Percentiles rank a stretch among this genome's conserved stretches.
Evolutionary conservation across 2,888 invertebrate genomes (phyloP).

Genomic region (Diploptera punctata): DNA sequence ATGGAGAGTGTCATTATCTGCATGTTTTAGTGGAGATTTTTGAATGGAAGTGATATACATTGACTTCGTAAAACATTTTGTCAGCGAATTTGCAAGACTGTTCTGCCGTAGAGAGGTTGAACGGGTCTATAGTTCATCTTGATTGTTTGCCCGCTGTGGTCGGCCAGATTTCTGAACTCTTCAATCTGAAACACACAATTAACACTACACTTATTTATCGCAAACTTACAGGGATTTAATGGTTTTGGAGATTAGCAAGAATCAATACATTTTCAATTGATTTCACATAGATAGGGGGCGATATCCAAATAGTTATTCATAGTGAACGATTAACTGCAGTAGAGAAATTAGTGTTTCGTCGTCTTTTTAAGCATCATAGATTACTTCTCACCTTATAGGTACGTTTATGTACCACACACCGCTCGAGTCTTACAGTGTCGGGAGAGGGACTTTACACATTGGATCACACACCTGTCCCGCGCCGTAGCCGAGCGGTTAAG

Average conservation of each 20-base stretch:
- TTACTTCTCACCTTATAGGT: too few species aligned
- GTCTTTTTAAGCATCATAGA: too few species aligned
- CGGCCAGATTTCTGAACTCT: constrained; percentile 34
- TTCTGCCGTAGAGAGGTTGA: constrained; percentile 37
- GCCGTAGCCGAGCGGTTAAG: too few species aligned
- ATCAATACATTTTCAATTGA: not conserved
- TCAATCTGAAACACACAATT: constrained; percentile 29
- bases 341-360: not conserved
- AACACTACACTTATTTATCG: not conserved
- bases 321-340: too few species aligned
- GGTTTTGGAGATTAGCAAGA: not conserved
- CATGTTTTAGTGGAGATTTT: too few species aligned
- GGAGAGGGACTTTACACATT: too few species aligned
- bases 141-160: constrained; percentile 33
- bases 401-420: too few species aligned
- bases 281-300: not conserved
- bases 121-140: constrained; percentile 38
- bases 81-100: constrained; percentile 37
- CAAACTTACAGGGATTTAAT: not conserved
- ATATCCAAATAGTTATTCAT: not conserved
- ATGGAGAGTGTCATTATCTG: too few species aligned
- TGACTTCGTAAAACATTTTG: too few species aligned
- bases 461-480: too few species aligned
- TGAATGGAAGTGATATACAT: too few species aligned
- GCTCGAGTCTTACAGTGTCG: too few species aligned